Base-by-base conservation (phyloP, 2,797 vertebrate genomes). In the Alca torda region DNA sequence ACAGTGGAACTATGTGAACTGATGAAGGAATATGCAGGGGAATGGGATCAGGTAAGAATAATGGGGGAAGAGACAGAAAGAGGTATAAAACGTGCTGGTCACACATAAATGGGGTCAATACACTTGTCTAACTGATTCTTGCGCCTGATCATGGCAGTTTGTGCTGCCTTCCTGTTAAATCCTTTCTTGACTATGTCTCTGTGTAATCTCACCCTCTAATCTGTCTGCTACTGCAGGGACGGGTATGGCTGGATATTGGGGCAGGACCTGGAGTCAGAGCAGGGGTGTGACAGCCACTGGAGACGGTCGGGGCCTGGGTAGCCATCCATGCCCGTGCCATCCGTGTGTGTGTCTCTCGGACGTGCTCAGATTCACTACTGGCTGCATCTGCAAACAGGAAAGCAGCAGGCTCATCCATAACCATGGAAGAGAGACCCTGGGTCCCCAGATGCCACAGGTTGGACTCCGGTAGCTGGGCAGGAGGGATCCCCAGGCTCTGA, bases 231-330 rank as follows among this genome's bases (percentile, higher is more conserved):
- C 37, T 70, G 30, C 2, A 11, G 30, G 1, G 6, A 21, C 30
- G 15, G 54, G 37, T 53, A n/a, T 41, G 25, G 35, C 39, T 69
- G 33, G 24, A 11, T 69, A 45, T 14, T 13, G 10, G 33, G 19
- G 24, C 11, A 69, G 76, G 23, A 17, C 18, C 13, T 51, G 37
- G 51, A 41, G 33, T 28, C 51, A 63, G 50, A 76, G 28, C 11
- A 5, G 4, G 12, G 10, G 0, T 64, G 4, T 21, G 45, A 51
- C 37, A 78, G 23, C 15, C 37, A 9, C 25, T 41, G 57, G 21
- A 53, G 51, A 0, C 0, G 51, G 45, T 6, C 3, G 9, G 10
- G 11, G 4, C 33, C 35, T 30, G 12, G 12, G n/a, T 26, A 41
- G 23, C 24, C 35, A 26, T 37, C 11, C 14, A 39, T 3, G 12